These are phyloP conservation scores for Heliconius aoede DNA, from an alignment of 2,888 invertebrate species.

Conservation along the genomic window DNA sequence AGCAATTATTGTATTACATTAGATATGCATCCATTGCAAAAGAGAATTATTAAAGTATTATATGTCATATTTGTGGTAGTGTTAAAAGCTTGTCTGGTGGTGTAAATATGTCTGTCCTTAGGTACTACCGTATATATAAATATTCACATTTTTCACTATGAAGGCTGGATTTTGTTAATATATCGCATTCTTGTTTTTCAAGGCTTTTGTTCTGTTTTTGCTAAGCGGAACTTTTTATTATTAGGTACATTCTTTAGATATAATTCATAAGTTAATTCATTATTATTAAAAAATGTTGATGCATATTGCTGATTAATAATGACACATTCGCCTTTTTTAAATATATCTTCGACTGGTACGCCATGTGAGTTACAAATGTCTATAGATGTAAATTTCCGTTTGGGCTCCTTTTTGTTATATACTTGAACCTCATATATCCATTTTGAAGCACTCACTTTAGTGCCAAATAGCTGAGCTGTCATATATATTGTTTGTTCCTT, in stretches of 20 bases:
- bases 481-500: slow-evolving; percentile 57
- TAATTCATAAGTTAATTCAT: slow-evolving; percentile 56
- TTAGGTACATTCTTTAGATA: slow-evolving; percentile 51
- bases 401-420: slow-evolving; percentile 65
- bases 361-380: slow-evolving; percentile 57
- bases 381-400: slow-evolving; percentile 59
- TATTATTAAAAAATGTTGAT: slow-evolving; percentile 50
- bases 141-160: not conserved
- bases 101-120: no score
- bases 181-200: not conserved
- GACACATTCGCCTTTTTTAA: slow-evolving; percentile 56
- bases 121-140: not conserved
- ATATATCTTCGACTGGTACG: slow-evolving; percentile 54
- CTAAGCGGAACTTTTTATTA: not conserved
- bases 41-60: no score
- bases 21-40: no score
- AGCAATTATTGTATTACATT: not conserved
- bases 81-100: no score
- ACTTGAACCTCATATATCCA: slow-evolving; percentile 72
- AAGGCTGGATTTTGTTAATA: not conserved
- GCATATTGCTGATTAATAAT: slow-evolving; percentile 55
- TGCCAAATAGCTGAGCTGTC: slow-evolving; percentile 63
- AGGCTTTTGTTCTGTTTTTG: not conserved
- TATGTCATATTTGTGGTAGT: not conserved
- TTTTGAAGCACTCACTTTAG: slow-evolving; percentile 61